A percentile compares a stretch with the other conserved stretches of the same genome.
These are phyloP conservation scores for Planiliza haematocheilus DNA, from an alignment of 2,113 vertebrate species.

Conservation along the genomic window DNA sequence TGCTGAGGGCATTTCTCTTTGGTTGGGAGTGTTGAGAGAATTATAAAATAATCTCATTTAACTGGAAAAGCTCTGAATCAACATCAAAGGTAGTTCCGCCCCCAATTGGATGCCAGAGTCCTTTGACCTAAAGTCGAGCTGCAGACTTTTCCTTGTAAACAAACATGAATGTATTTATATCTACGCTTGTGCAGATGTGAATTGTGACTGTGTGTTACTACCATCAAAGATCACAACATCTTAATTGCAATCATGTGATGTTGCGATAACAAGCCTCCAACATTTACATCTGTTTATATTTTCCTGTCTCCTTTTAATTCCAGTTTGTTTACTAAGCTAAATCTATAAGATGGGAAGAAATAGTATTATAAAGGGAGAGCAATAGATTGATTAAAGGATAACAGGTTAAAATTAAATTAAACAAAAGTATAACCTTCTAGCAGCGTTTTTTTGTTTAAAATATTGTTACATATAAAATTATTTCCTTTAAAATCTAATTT, in stretches of 20 bases:
- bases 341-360: no score
- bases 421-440: no score
- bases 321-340: no score
- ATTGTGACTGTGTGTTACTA: neutral
- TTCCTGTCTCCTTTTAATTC: neutral
- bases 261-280: conserved; percentile 8
- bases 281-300: neutral
- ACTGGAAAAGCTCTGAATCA: conserved; percentile 30
- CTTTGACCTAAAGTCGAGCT: conserved; percentile 25
- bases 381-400: no score
- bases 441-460: no score
- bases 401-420: no score
- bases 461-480: no score
- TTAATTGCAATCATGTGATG: conserved; percentile 18
- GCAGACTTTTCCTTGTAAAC: conserved; percentile 3
- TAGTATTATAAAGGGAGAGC: no score
- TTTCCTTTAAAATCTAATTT: no score
- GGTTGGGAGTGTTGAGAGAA: neutral
- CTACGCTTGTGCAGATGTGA: neutral
- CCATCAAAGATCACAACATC: conserved; percentile 21
- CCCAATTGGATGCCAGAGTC: conserved; percentile 9
- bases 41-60: conserved; percentile 40
- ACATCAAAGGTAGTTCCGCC: conserved; percentile 42
- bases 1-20: neutral
- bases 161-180: conserved; percentile 7